Evolutionary conservation across 2,797 vertebrate genomes (phyloP).

Genomic region (Spheniscus humboldti): DNA sequence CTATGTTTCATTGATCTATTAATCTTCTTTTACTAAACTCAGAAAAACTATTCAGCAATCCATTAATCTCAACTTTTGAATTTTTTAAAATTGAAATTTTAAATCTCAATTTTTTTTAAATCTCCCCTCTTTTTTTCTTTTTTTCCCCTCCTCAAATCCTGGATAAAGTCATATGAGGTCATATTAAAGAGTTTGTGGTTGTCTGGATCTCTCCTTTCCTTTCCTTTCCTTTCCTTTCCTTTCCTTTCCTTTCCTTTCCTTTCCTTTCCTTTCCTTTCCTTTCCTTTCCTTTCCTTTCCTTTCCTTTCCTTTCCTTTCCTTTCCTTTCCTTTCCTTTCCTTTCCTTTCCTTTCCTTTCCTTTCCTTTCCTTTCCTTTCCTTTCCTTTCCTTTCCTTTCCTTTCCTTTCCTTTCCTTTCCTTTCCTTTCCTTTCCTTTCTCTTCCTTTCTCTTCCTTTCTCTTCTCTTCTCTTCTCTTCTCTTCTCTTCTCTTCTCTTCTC

Average conservation of each 20-base stretch:
- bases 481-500: too few species aligned
- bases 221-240: neutral
- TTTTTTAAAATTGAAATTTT: neutral
- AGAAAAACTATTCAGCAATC: neutral
- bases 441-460: too few species aligned
- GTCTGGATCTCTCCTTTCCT: neutral
- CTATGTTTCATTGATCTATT: neutral
- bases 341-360: too few species aligned
- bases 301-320: fast-evolving
- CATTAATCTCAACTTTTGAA: neutral
- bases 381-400: too few species aligned
- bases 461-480: too few species aligned
- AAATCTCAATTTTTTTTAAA: neutral
- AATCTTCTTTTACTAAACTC: neutral
- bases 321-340: too few species aligned
- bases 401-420: too few species aligned
- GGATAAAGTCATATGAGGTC: neutral
- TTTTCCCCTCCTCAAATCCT: neutral
- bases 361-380: too few species aligned
- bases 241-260: neutral
- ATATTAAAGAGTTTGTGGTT: neutral
- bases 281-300: too few species aligned
- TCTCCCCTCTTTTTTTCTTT: neutral
- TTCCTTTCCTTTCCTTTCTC: too few species aligned
- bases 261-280: too few species aligned